phyloP scores from a whole-genome alignment of 2,113 vertebrate species.

The Zapornia atra region DNA sequence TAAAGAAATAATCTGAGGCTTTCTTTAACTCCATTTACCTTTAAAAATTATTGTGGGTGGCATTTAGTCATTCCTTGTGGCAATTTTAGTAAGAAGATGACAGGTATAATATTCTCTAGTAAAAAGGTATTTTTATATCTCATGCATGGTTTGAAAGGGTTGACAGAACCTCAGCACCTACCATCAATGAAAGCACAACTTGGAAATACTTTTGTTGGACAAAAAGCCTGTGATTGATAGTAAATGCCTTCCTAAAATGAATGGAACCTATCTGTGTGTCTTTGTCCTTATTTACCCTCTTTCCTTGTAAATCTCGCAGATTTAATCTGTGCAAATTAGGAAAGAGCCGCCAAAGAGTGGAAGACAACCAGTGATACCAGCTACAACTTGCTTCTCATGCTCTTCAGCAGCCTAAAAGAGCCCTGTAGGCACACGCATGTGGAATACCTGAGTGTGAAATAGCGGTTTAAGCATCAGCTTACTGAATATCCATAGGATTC shows the following conservation, averaged over 20 bases:
- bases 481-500: neutral
- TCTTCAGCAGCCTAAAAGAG: neutral
- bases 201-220: neutral
- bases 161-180: neutral
- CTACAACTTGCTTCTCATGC: neutral
- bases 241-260: neutral
- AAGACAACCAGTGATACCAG: neutral
- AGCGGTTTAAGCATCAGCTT: neutral
- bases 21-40: neutral
- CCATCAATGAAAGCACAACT: neutral
- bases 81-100: neutral
- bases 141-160: neutral
- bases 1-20: neutral
- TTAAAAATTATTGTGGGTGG: neutral
- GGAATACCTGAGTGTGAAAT: neutral
- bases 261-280: neutral
- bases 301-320: neutral
- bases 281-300: neutral
- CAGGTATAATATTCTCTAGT: neutral
- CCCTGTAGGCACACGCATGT: neutral
- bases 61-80: neutral
- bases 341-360: neutral
- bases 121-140: neutral
- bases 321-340: neutral
- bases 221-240: neutral